phyloP scores from a whole-genome alignment of 1,140 invertebrate species.

The Drosophila bifasciata region DNA sequence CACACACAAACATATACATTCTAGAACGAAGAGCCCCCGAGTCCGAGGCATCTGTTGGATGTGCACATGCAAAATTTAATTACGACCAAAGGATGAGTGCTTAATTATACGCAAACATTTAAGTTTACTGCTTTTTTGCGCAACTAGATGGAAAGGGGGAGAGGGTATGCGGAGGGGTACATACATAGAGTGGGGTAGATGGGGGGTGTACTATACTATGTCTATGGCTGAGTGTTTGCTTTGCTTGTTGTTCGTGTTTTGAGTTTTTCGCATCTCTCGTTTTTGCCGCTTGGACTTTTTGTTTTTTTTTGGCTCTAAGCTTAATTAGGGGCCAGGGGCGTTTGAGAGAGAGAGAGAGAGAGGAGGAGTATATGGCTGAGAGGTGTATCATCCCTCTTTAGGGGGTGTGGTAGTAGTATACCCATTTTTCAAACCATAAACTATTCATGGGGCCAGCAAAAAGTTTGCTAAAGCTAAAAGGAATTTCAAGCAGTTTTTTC shows the following conservation, averaged over 20 bases:
- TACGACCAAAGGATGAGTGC: conserved; percentile 84
- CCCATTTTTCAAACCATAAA: no score
- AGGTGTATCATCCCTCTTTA: no score
- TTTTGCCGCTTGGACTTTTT: conserved; percentile 52
- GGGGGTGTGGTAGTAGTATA: no score
- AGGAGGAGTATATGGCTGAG: no score
- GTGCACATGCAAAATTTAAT: conserved; percentile 84
- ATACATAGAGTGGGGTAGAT: neutral
- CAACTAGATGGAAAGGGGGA: conserved; percentile 24
- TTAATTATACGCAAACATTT: conserved; percentile 84
- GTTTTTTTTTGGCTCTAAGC: conserved; percentile 50
- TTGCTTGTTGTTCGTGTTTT: conserved; percentile 40
- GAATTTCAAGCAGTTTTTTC: no score
- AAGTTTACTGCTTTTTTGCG: conserved; percentile 81
- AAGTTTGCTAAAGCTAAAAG: no score
- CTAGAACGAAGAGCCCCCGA: conserved; percentile 29
- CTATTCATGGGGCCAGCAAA: no score
- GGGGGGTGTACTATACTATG: neutral
- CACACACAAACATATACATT: neutral
- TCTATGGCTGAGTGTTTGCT: conserved; percentile 46
- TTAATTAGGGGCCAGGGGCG: conserved; percentile 41
- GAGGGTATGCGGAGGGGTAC: neutral
- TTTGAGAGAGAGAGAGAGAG: neutral
- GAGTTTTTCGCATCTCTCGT: conserved; percentile 52
- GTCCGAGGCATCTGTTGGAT: conserved; percentile 66